These are phyloP conservation scores for Lanius collurio DNA, from an alignment of 2,113 vertebrate genomes.

Conservation along the genomic window DNA sequence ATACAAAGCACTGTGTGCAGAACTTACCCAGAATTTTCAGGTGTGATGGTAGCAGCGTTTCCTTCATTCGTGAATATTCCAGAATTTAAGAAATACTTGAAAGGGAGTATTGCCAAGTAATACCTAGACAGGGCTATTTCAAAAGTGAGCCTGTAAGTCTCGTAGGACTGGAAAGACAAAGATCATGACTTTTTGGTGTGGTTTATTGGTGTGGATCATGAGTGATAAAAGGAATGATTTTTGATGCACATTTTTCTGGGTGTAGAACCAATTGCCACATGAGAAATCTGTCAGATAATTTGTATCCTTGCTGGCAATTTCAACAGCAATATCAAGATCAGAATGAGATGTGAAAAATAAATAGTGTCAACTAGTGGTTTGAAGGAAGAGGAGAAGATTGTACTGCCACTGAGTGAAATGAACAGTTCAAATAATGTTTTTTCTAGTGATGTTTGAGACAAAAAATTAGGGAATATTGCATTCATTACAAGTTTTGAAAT, in stretches of 20 bases:
- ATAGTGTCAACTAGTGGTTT: not conserved
- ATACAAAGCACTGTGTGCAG: conserved; percentile 80
- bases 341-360: conserved; percentile 22
- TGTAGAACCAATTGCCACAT: not conserved
- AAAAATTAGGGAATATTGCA: not conserved
- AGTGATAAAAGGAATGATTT: not conserved
- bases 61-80: not conserved
- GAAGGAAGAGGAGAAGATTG: not conserved
- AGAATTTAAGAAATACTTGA: not conserved
- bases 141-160: not conserved
- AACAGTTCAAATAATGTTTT: not conserved
- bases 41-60: conserved; percentile 40
- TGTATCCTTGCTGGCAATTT: conserved; percentile 18
- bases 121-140: not conserved
- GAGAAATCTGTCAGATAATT: conserved; percentile 6
- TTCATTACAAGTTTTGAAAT: not conserved
- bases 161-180: not conserved
- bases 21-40: conserved; percentile 81
- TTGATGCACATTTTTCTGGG: not conserved
- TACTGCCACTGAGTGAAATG: not conserved
- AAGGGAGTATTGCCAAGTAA: not conserved
- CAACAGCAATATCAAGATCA: not conserved
- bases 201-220: not conserved
- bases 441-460: not conserved
- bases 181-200: not conserved